Evolutionary conservation across 30 jellyfish, hydroid and myxozoan genomes (phyloP), one percentile per base, ranked within the genome.

Genomic region (Aurelia aurita): DNA sequence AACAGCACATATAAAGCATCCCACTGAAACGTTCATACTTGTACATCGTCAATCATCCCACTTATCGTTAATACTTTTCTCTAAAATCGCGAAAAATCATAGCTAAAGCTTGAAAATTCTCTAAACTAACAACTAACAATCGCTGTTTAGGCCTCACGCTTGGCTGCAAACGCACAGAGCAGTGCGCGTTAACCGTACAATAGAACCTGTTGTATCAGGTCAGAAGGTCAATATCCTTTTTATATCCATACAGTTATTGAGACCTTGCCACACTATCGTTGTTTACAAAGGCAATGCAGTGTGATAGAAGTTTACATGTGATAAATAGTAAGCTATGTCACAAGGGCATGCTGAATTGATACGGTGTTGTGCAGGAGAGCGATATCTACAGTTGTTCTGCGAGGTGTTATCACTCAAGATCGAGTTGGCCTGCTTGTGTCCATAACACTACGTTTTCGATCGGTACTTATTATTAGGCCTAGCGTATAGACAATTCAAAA

Each of bases 141-240:
- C 25, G 57, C 58, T 25, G 47, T 12, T 34, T 77, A 23, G 66
- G 57, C 51, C 84, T 77, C 88, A 77, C 88, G 88, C 79, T 77
- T 77, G 88, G 71, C 27, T 77, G 79, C 78, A 25, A 77, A 59
- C 84, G 64, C 67, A 71, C 26, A 67, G 39, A 29, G 80, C 93
- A 11, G 39, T 57, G 93, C 72, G 49, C 93, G 69, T 43, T 57
- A 46, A 59, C 86, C 93, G 83, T 55, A 65, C 18, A 63, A 68
- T 29, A 32, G 69, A 70, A 74, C 93, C 84, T 62, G 80, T 21
- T 67, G 15, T 25, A 47, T 61, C 45, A 51, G 93, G 93, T 83
- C 93, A 83, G 68, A 62, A 83, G 93, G 93, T 83, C 93, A 68
- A 23, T 82, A 83, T 43, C 77, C 87, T 61, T 70, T 18, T 45